Evolutionary conservation across 2,797 vertebrate genomes (phyloP).

Genomic region (Mallotus villosus): DNA sequence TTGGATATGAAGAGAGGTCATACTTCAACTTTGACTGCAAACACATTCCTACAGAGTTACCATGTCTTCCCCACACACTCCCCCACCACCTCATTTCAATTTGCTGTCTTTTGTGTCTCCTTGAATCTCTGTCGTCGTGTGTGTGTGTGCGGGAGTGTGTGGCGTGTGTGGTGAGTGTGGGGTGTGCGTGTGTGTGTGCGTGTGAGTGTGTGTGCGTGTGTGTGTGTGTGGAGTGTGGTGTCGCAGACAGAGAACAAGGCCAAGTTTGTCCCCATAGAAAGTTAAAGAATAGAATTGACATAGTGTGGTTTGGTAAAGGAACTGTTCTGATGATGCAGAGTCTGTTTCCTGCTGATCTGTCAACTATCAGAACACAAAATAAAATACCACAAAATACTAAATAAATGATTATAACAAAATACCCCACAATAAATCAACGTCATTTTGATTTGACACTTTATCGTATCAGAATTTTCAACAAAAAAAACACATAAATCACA

Average conservation of each 20-base stretch:
- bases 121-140: conserved; percentile 18
- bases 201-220: not conserved
- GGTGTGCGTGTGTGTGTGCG: conserved; percentile 10
- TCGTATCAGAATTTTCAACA: too few relatives aligned
- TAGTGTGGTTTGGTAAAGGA: not conserved
- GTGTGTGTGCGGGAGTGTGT: conserved; percentile 13
- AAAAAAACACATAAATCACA: not conserved
- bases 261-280: conserved; percentile 56
- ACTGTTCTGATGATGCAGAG: not conserved
- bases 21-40: conserved; percentile 43
- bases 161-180: conserved; percentile 2
- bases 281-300: conserved; percentile 2
- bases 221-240: conserved; percentile 17
- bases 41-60: conserved; percentile 62
- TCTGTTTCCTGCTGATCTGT: too few relatives aligned
- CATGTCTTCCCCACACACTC: conserved; percentile 45
- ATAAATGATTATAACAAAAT: not conserved
- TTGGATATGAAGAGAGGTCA: conserved; percentile 50
- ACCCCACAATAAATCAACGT: not conserved
- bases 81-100: conserved; percentile 45
- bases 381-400: not conserved
- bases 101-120: conserved; percentile 49
- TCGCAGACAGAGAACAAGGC: conserved; percentile 59
- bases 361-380: not conserved
- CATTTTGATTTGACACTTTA: not conserved